Evolutionary conservation across 2,113 vertebrate species (phyloP).

Genomic region (Caretta caretta): DNA sequence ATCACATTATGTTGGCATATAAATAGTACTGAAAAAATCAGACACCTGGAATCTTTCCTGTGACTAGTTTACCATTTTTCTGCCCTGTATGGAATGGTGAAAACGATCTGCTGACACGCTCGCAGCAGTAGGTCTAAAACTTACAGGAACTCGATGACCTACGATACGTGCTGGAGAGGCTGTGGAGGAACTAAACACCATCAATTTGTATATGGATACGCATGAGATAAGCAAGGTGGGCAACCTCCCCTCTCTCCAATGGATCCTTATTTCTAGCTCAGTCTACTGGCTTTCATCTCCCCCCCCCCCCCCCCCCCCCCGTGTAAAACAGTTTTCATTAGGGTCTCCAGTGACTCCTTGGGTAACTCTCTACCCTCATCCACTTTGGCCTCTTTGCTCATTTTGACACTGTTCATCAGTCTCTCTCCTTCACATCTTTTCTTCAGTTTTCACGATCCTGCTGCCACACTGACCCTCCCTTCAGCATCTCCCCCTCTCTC

Average conservation of each 20-base stretch:
- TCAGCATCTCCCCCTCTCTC: background rate
- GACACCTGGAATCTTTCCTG: background rate
- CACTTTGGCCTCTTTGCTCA: background rate
- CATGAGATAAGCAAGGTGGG: slow-evolving; percentile 21
- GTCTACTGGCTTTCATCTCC: background rate
- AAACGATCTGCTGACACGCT: background rate
- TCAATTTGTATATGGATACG: background rate
- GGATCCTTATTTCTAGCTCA: background rate
- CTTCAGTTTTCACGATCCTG: background rate
- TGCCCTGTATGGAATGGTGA: background rate
- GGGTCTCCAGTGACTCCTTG: background rate
- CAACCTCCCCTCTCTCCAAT: slow-evolving; percentile 8
- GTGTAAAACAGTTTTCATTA: background rate
- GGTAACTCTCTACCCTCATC: background rate
- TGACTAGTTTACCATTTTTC: background rate
- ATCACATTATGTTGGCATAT: background rate
- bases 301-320: background rate
- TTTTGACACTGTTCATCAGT: background rate
- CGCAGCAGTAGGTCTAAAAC: background rate
- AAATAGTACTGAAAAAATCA: background rate
- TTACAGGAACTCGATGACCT: background rate
- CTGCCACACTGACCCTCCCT: background rate
- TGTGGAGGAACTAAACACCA: background rate
- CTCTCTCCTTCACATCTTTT: background rate
- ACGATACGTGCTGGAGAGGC: background rate